Base-by-base conservation (phyloP, 2,888 invertebrate genomes). In the Coleophora flavipennella region DNA sequence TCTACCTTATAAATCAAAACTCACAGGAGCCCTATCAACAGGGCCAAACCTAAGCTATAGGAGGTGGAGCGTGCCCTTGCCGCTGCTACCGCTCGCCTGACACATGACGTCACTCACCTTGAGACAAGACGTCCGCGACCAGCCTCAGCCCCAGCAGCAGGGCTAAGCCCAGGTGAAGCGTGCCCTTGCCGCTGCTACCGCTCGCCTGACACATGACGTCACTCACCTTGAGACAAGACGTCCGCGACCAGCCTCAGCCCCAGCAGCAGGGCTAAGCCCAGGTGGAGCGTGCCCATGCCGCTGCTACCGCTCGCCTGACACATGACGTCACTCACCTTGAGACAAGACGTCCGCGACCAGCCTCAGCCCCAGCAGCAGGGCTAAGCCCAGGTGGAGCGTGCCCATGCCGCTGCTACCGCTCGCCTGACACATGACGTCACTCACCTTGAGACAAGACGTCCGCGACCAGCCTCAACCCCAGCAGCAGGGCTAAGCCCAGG, bases 281-380 rank as follows among this genome's bases (percentile, higher is more conserved):
- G 62, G 54, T 54, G 50, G 48, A 59, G 56, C 53, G 63, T 64
- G 62, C 59, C 65, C 72, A 74, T 72, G 59, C 63, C 69, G 68
- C 61, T 48, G 53, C 56, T 55, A 57, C 53, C 59, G 55, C 43
- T 38, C n/a, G n/a, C n/a, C n/a, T n/a, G n/a, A n/a, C 2, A 27
- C 8, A 27, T 2, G 10, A 8, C 28, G 10, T 8, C 13, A 28
- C 35, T 9, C 40, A 67, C 67, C 67, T 62, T 67, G 67, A 3
- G 47, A 36, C 25, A 43, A 40, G 6, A 37, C 33, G 9, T 44
- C 20, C 42, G 48, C 45, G n/a, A n/a, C n/a, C 31, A 46, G 43
- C 45, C 27, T 35, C 35, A 55, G 56, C 49, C 59, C 57, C 56
- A 50, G 43, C 49, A 57, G 61, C 55, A 67, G 61, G 55, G 60